Conservation (phyloP, 2,888 invertebrate genomes). For the Galeopsomyia nigrocyanea region DNA sequence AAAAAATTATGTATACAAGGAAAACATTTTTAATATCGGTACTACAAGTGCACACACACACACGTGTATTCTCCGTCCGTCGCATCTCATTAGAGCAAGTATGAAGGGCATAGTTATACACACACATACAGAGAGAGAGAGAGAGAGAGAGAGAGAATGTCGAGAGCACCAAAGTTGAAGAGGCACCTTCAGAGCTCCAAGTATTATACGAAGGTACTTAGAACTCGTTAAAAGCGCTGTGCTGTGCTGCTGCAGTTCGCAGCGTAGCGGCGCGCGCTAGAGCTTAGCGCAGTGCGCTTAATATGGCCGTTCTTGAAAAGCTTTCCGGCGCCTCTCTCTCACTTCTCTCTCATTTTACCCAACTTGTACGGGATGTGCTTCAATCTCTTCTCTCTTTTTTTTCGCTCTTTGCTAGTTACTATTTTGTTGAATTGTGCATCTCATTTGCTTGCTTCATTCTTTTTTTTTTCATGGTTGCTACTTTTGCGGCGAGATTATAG, state of each 20-base stretch:
- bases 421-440: too few species aligned
- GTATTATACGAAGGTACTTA: conserved; percentile 29
- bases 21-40: conserved; percentile 31
- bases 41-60: background rate
- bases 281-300: conserved; percentile 1
- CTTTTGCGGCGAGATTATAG: too few species aligned
- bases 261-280: background rate
- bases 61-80: conserved; percentile 6
- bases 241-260: conserved; percentile 15
- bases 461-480: too few species aligned
- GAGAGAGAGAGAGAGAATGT: too few species aligned
- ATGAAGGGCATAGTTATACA: conserved; percentile 13
- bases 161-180: too few species aligned
- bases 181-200: too few species aligned
- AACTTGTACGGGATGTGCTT: too few species aligned
- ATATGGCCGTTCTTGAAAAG: conserved; percentile 10
- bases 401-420: too few species aligned
- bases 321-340: conserved; percentile 17
- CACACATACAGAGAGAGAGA: background rate
- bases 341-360: background rate
- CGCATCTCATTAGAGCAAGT: conserved; percentile 39
- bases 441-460: too few species aligned
- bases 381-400: too few species aligned
- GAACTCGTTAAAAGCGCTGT: conserved; percentile 37
- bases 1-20: background rate